Evolutionary conservation across 2,797 vertebrate genomes (phyloP).

Genomic region (Apogon talboti): DNA sequence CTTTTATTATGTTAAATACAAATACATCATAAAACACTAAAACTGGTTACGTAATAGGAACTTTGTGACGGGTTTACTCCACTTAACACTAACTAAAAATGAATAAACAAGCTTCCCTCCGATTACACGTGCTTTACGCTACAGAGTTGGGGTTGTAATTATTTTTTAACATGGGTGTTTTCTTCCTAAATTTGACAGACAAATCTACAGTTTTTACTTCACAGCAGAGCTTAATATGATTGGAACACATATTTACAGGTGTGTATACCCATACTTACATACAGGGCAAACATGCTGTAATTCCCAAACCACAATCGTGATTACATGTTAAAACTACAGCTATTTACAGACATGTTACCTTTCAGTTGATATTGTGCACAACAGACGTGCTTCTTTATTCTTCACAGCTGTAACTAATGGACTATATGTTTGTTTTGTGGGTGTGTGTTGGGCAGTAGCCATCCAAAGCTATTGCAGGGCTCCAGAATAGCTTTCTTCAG

Average conservation of each 20-base stretch:
- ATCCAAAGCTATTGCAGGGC: neutral
- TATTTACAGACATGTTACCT: constrained; percentile 13
- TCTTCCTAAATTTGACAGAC: neutral
- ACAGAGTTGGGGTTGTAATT: no score
- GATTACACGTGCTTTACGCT: no score
- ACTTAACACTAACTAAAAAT: no score
- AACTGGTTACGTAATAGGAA: no score
- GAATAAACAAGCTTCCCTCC: no score
- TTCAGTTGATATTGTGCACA: constrained; percentile 1
- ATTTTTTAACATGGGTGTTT: no score
- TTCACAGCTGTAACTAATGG: constrained; percentile 16
- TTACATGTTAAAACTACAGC: constrained; percentile 1
- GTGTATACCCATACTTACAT: neutral
- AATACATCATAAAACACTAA: no score
- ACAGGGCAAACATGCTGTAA: neutral
- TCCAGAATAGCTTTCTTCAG: no score
- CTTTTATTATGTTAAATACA: no score
- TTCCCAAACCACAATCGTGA: constrained; percentile 3
- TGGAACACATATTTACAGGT: neutral
- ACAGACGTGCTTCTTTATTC: constrained; percentile 19
- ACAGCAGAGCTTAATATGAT: no score
- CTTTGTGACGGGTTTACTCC: no score
- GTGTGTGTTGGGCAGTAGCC: constrained; percentile 17
- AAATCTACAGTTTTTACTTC: neutral
- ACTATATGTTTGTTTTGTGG: constrained; percentile 41